These are phyloP conservation scores for Eurosta solidaginis DNA, from an alignment of 1,140 invertebrate genomes.

Conservation along the genomic window DNA sequence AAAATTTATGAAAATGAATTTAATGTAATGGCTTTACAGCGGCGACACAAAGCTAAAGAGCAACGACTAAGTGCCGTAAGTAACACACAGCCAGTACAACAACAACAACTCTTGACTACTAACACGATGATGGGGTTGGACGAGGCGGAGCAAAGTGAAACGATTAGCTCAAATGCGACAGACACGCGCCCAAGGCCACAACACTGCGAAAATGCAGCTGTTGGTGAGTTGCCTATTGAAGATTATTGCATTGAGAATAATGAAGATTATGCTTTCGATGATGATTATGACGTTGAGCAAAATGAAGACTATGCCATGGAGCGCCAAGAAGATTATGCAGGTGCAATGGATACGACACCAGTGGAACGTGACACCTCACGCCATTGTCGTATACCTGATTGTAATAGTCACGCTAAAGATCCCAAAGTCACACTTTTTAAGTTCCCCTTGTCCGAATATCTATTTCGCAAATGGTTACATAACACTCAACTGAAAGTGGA, in stretches of 20 bases:
- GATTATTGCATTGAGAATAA: neutral
- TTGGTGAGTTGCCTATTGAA: neutral
- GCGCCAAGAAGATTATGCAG: neutral
- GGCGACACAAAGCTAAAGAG: neutral
- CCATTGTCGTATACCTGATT: slow-evolving; percentile 10
- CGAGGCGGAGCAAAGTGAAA: neutral
- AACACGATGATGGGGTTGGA: neutral
- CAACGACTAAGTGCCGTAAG: too few relatives aligned
- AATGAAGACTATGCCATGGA: neutral
- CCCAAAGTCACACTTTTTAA: neutral
- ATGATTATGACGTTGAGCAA: neutral
- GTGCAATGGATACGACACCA: neutral
- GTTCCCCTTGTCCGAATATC: neutral
- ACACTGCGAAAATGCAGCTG: neutral
- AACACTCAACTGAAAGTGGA: slow-evolving; percentile 47
- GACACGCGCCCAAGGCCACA: too few relatives aligned
- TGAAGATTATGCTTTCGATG: too few relatives aligned
- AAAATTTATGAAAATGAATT: slow-evolving; percentile 20
- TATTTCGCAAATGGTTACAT: slow-evolving; percentile 47
- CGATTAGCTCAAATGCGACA: neutral
- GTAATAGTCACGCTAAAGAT: neutral
- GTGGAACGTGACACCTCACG: neutral
- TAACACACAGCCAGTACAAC: neutral
- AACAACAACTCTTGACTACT: neutral
- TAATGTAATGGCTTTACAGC: slow-evolving; percentile 36